Evolutionary conservation across 1,140 invertebrate species (phyloP).

Genomic region (Drosophila sproati): DNA sequence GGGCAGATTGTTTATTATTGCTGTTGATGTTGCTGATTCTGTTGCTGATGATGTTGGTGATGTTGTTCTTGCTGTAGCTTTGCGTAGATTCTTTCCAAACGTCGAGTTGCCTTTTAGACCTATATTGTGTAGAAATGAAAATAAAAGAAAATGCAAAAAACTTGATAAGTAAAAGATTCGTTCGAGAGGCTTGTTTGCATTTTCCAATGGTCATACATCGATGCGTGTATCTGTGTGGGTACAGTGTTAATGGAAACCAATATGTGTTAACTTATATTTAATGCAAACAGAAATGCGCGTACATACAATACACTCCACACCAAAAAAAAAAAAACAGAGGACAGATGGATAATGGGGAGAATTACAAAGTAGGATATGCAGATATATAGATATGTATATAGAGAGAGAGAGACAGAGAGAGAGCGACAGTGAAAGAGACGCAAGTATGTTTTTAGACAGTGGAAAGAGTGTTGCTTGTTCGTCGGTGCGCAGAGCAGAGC

Average conservation of each 20-base stretch:
- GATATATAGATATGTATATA: constrained; percentile 8
- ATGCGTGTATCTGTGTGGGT: constrained; percentile 22
- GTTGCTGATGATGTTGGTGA: constrained; percentile 65
- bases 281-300: constrained; percentile 1
- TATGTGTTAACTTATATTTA: constrained; percentile 4
- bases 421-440: constrained; percentile 21
- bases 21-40: constrained; percentile 44
- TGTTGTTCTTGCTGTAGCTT: constrained; percentile 61
- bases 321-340: constrained; percentile 19
- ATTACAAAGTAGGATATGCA: background rate
- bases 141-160: background rate
- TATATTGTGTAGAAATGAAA: constrained; percentile 31
- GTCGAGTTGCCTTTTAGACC: constrained; percentile 75
- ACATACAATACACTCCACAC: constrained; percentile 6
- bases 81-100: constrained; percentile 79
- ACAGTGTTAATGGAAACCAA: constrained; percentile 18
- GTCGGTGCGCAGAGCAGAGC: constrained; percentile 19
- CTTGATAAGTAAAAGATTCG: constrained; percentile 24
- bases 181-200: background rate
- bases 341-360: background rate
- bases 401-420: constrained; percentile 21
- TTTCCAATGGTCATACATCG: background rate
- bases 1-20: constrained; percentile 37
- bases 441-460: constrained; percentile 1
- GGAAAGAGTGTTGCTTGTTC: constrained; percentile 19